phyloP scores from a whole-genome alignment of 2,113 vertebrate genomes.

The Martes martes region DNA sequence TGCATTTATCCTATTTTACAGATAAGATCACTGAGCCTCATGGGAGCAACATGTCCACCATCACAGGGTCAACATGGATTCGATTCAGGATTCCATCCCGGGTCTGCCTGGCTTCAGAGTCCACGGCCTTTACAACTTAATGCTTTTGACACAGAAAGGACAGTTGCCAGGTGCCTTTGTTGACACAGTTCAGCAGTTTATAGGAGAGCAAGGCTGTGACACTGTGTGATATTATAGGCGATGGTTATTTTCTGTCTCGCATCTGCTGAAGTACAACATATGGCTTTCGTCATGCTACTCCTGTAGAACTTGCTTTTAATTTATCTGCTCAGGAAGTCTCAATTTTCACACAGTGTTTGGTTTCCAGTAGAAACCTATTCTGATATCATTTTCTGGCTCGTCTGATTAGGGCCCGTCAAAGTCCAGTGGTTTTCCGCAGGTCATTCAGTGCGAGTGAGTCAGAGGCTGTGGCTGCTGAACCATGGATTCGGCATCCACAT shows the following conservation, averaged over 20 bases:
- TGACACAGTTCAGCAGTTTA: slow-evolving; percentile 43
- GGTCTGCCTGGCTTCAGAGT: background rate
- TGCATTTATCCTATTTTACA: background rate
- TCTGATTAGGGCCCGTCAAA: slow-evolving; percentile 65
- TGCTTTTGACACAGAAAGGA: slow-evolving; percentile 54
- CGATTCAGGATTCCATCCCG: background rate
- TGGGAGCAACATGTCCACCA: background rate
- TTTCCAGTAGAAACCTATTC: slow-evolving; percentile 78
- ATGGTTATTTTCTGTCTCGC: slow-evolving; percentile 74
- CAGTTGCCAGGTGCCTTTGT: slow-evolving; percentile 43
- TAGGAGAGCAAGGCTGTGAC: slow-evolving; percentile 48
- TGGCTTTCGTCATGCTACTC: slow-evolving; percentile 73
- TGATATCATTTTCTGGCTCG: slow-evolving; percentile 72
- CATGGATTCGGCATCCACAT: slow-evolving; percentile 14
- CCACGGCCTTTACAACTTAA: background rate
- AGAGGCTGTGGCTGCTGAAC: slow-evolving; percentile 49
- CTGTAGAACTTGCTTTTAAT: slow-evolving; percentile 78
- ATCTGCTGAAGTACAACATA: slow-evolving; percentile 60
- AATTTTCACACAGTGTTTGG: slow-evolving; percentile 79
- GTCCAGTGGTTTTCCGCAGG: slow-evolving; percentile 55
- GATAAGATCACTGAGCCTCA: background rate
- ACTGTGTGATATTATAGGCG: slow-evolving; percentile 67
- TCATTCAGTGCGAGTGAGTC: slow-evolving; percentile 57
- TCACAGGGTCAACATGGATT: background rate
- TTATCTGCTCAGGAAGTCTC: slow-evolving; percentile 83